Evolutionary conservation across 2,888 invertebrate species (phyloP).

Genomic region (Norana najaformis): DNA sequence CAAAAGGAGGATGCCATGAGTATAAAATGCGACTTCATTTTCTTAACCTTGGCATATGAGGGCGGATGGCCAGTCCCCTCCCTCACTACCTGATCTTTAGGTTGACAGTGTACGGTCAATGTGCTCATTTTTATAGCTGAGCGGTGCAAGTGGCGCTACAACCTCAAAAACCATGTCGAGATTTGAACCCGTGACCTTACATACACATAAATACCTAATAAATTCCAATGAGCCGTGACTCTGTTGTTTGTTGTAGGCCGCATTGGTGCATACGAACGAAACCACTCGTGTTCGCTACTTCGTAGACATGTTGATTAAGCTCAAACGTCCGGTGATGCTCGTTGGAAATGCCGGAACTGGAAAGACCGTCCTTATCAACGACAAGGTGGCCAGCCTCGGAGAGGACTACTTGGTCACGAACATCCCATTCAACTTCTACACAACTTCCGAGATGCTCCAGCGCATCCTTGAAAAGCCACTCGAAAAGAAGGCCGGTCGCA

Average conservation of each 20-base stretch:
- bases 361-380: constrained; percentile 88
- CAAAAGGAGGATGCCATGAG: too few species aligned
- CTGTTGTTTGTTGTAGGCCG: constrained; percentile 70
- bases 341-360: constrained; percentile 89
- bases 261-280: constrained; percentile 88
- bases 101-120: too few species aligned
- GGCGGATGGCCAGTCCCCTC: too few species aligned
- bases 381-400: constrained; percentile 79
- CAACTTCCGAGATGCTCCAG: constrained; percentile 73
- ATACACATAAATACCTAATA: too few species aligned
- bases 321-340: constrained; percentile 88
- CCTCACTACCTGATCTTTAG: too few species aligned
- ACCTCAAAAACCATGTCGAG: too few species aligned
- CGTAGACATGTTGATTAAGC: constrained; percentile 83
- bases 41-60: too few species aligned
- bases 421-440: constrained; percentile 94
- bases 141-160: too few species aligned
- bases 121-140: too few species aligned
- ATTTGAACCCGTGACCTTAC: too few species aligned
- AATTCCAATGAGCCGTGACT: not conserved
- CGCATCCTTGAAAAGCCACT: constrained; percentile 84
- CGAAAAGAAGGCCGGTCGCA: constrained; percentile 93
- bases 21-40: too few species aligned
- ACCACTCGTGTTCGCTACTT: constrained; percentile 87
- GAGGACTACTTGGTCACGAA: constrained; percentile 82